Evolutionary conservation across 2,797 vertebrate species (phyloP), one percentile per base, ranked within the genome.

Genomic region (Hippocampus kuda): DNA sequence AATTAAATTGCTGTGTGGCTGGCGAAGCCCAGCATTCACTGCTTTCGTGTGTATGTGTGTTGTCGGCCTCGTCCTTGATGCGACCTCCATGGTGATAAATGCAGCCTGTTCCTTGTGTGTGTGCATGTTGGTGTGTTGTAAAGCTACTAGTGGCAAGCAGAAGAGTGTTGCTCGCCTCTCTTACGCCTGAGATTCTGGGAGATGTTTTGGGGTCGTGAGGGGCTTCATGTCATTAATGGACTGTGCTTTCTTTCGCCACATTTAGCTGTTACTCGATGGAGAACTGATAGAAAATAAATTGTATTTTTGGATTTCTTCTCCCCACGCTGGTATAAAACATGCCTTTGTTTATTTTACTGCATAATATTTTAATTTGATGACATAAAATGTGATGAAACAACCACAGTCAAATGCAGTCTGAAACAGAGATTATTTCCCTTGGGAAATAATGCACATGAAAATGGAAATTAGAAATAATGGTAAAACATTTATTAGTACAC

Each of bases 11-110:
- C 12, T 16, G 6, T 2, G 22, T 26, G n/a, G 42, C 7, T 48
- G 7, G 34, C 22, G 20, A 63, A 63, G 38, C 4, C 20, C 61
- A 8, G 42, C 38, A 24, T 63, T 53, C 59, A 53, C 48, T 38
- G 62, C 66, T 68, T 62, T 38, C 34, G 34, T 34, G 34, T 34
- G 34, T 34, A 66, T 44, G 54, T 65, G 68, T 11, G 11, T 57
- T 48, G 69, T 12, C 70, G 7, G 66, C 64, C 51, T 72, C 1
- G 46, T 75, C 73, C 59, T 77, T 67, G 68, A 20, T 69, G 70
- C 68, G 70, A 63, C 73, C 70, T 83, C 77, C 76, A 68, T 51
- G 70, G 72, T 85, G 86, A 88, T 87, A 69, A 84, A 86, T 85
- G 77, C 53, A 67, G 16, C 68, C 73, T 59, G 70, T 77, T 76